Evolutionary conservation across 2,888 invertebrate genomes (phyloP), one percentile per base, ranked within the genome.

Genomic region (Metallyticus violacea): DNA sequence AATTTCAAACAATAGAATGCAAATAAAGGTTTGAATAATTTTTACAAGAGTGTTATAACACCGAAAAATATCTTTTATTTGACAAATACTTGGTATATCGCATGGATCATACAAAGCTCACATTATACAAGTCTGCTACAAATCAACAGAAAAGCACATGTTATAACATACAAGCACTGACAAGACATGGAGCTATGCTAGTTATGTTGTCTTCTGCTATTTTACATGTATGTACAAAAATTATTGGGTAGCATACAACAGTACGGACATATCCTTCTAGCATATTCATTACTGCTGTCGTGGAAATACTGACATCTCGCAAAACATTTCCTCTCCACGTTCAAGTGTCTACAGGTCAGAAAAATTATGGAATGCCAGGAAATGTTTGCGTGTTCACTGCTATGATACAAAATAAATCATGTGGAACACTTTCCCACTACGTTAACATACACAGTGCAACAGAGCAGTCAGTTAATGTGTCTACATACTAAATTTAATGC

Each of bases 1-100:
- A 78, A 78, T n/a, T n/a, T 26, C 6, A 25, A n/a, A 78, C 15
- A 78, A 7, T 78, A n/a, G 78, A n/a, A 6, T 15, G n/a, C 6
- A 22, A 62, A 79, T 26, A 79, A 26, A 25, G 7, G 1, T 7
- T 79, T 26, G 27, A 85, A 26, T 30, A 78, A 85, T 78, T 26
- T 22, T 26, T n/a, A n/a, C n/a, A n/a, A n/a, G n/a, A n/a, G n/a
- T 62, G 40, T 15, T 62, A 4, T 76, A 85, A 85, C 85, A 85
- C 85, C 85, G 85, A 85, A 85, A 85, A 85, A 85, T 85, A 85
- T 85, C 28, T 85, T 83, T 85, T 85, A 85, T 85, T 85, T 85
- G 26, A 85, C 77, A 81, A 85, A 81, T 83, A 83, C 77, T 77
- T 7, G 77, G 83, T 83, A 83, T 83, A 62, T 62, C 40, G 40